Conservation (phyloP, 2,113 vertebrate genomes). For the Hemichromis elongatus region DNA sequence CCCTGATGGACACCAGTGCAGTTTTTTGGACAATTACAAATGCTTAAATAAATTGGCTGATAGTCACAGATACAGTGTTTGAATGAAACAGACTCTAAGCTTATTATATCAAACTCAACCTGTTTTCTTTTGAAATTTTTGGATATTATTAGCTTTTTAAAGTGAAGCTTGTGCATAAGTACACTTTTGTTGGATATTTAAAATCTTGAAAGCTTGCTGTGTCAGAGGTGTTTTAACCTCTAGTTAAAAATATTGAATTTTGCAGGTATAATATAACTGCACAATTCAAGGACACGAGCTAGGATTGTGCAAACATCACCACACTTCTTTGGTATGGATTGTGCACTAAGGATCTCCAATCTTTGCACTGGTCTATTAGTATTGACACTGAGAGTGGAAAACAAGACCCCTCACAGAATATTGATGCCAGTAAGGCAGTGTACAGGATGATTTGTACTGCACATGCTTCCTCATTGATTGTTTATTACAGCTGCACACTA, state of each 20-base stretch:
- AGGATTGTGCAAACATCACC: constrained; percentile 12
- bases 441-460: constrained; percentile 53
- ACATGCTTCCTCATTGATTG: constrained; percentile 66
- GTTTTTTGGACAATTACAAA: neutral
- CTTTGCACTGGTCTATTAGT: constrained; percentile 53
- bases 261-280: neutral
- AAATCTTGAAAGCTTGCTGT: neutral
- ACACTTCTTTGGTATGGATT: constrained; percentile 26
- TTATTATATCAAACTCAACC: neutral
- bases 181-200: neutral
- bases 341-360: constrained; percentile 34
- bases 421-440: constrained; percentile 42
- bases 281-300: neutral
- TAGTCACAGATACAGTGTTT: neutral
- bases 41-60: neutral
- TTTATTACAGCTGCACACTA: constrained; percentile 56
- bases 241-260: neutral
- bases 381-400: constrained; percentile 61
- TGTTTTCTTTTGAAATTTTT: neutral
- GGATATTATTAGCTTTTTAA: neutral
- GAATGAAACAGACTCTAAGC: neutral
- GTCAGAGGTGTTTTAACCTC: neutral
- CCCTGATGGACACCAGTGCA: neutral
- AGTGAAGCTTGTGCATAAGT: neutral
- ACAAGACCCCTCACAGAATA: constrained; percentile 62